These are phyloP conservation scores for Lordiphosa collinella DNA, from an alignment of 1,140 invertebrate species.

Conservation along the genomic window DNA sequence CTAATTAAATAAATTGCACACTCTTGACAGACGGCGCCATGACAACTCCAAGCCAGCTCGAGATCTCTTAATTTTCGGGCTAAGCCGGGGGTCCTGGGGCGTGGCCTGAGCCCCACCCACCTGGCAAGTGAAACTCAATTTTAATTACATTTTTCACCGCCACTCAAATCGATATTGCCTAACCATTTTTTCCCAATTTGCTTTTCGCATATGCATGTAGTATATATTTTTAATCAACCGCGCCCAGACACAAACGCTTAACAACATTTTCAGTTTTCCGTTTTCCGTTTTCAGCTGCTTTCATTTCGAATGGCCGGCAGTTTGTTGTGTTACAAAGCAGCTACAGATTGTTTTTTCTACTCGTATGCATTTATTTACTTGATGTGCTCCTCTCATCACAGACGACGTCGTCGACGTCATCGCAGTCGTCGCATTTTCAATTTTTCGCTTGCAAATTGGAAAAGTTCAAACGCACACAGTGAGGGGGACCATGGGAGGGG, in stretches of 20 bases:
- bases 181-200: slow-evolving; percentile 47
- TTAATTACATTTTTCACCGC: slow-evolving; percentile 64
- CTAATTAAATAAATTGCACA: slow-evolving; percentile 78
- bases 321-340: slow-evolving; percentile 64
- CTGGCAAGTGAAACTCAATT: slow-evolving; percentile 61
- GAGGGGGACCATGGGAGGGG: neutral
- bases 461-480: slow-evolving; percentile 68
- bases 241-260: slow-evolving; percentile 65
- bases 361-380: slow-evolving; percentile 71
- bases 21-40: slow-evolving; percentile 50
- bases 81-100: neutral
- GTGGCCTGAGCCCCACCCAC: slow-evolving; percentile 3
- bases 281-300: slow-evolving; percentile 39
- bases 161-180: slow-evolving; percentile 62
- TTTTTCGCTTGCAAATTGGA: slow-evolving; percentile 77
- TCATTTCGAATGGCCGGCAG: slow-evolving; percentile 54
- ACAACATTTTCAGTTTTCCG: slow-evolving; percentile 43
- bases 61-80: slow-evolving; percentile 28
- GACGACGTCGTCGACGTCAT: slow-evolving; percentile 30
- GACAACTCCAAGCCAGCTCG: slow-evolving; percentile 44
- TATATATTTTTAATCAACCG: slow-evolving; percentile 73
- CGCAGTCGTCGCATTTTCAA: slow-evolving; percentile 61
- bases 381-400: slow-evolving; percentile 33
- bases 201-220: slow-evolving; percentile 16
- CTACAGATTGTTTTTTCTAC: slow-evolving; percentile 65